Evolutionary conservation across 1,140 invertebrate species (phyloP).

Genomic region (Leptopilina boulardi): DNA sequence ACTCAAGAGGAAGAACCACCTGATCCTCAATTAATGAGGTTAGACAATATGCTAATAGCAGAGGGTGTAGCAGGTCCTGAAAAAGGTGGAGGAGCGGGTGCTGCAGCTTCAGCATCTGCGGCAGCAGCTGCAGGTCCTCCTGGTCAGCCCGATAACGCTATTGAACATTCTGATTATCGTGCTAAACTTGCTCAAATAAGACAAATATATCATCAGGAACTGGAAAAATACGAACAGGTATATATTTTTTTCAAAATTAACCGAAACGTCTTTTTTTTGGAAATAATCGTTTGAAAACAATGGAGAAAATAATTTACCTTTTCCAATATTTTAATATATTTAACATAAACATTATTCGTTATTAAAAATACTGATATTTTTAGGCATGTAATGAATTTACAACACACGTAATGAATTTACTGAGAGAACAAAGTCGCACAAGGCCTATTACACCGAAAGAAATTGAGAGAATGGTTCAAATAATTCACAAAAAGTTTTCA

Average conservation of each 20-base stretch:
- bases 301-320: too few relatives aligned
- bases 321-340: too few relatives aligned
- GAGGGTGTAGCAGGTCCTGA: constrained; percentile 99
- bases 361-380: constrained; percentile 30
- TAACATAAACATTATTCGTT: too few relatives aligned
- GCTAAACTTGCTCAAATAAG: constrained; percentile 99
- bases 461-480: constrained; percentile 99
- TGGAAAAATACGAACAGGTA: constrained; percentile 99
- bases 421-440: constrained; percentile 97
- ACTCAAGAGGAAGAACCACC: constrained; percentile 99
- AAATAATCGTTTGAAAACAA: constrained; percentile 32
- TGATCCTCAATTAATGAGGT: constrained; percentile 98
- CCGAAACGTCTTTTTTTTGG: constrained; percentile 1
- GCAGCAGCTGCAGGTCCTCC: constrained; percentile 86
- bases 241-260: constrained; percentile 17
- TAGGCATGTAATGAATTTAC: constrained; percentile 99
- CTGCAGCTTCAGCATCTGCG: constrained; percentile 92
- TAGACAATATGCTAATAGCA: constrained; percentile 99
- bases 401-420: constrained; percentile 98
- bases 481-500: constrained; percentile 99
- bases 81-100: constrained; percentile 94
- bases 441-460: constrained; percentile 95
- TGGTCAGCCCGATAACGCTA: constrained; percentile 93
- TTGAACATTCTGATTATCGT: constrained; percentile 99
- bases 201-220: constrained; percentile 99